Conservation (phyloP, 2,888 invertebrate genomes). For the Lobophora halterata region DNA sequence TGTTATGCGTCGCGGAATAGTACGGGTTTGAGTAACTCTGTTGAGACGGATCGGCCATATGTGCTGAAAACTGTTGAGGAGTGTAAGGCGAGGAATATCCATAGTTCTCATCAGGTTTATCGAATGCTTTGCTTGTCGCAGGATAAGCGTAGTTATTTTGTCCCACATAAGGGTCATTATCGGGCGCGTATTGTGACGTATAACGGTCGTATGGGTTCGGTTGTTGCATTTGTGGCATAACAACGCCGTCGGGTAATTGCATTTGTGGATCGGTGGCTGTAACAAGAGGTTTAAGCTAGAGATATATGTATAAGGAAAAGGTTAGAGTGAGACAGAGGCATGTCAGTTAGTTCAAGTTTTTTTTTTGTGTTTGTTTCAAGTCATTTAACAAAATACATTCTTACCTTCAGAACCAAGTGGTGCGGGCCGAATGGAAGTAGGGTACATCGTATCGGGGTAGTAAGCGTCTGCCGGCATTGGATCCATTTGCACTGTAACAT, state of each 20-base stretch:
- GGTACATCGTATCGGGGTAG: constrained; percentile 74
- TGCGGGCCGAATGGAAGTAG: constrained; percentile 84
- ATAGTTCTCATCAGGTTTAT: constrained; percentile 56
- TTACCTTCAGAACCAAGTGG: constrained; percentile 87
- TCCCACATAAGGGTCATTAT: constrained; percentile 46
- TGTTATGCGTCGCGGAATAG: constrained; percentile 59
- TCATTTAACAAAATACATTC: constrained; percentile 10
- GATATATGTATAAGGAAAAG: not conserved
- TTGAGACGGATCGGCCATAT: constrained; percentile 46
- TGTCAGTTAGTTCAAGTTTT: not conserved
- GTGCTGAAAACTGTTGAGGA: constrained; percentile 56
- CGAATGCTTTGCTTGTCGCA: constrained; percentile 46
- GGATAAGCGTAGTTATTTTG: constrained; percentile 51
- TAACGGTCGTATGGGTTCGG: constrained; percentile 56
- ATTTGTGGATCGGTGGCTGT: constrained; percentile 64
- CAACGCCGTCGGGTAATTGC: constrained; percentile 65
- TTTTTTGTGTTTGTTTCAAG: not conserved
- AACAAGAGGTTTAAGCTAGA: constrained; percentile 32
- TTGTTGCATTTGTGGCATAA: constrained; percentile 49
- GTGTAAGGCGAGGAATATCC: constrained; percentile 59
- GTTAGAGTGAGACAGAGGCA: not conserved
- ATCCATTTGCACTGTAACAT: constrained; percentile 53
- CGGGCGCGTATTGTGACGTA: constrained; percentile 47
- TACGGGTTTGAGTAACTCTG: constrained; percentile 61
- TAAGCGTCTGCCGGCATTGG: constrained; percentile 53